These are phyloP conservation scores for Atopsyche davidsoni DNA, from an alignment of 1,140 invertebrate species.

Conservation along the genomic window DNA sequence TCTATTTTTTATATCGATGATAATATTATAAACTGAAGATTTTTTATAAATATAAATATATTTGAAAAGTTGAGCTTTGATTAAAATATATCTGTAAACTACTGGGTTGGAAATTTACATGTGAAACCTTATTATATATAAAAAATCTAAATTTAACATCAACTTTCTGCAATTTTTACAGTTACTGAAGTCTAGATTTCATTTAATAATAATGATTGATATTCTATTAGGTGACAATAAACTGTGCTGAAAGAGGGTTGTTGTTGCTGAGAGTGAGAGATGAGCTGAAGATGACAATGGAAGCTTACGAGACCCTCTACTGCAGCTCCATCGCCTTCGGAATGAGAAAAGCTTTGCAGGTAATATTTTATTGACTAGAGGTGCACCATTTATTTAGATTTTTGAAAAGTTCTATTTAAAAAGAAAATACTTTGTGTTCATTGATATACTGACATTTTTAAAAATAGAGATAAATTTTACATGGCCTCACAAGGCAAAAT, in stretches of 20 bases:
- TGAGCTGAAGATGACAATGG: slow-evolving; percentile 93
- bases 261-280: slow-evolving; percentile 87
- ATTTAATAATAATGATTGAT: too few relatives aligned
- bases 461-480: not conserved
- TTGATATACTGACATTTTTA: too few relatives aligned
- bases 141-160: not conserved
- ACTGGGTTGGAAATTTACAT: not conserved
- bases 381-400: too few relatives aligned
- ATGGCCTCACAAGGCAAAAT: not conserved
- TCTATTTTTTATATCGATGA: too few relatives aligned
- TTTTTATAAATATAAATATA: too few relatives aligned
- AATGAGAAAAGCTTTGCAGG: slow-evolving; percentile 93
- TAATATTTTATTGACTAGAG: too few relatives aligned
- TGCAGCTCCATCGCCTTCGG: slow-evolving; percentile 97
- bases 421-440: too few relatives aligned
- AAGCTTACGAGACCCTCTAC: slow-evolving; percentile 89
- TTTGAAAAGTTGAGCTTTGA: too few relatives aligned
- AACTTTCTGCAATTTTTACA: too few relatives aligned
- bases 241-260: slow-evolving; percentile 94
- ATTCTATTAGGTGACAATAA: slow-evolving; percentile 83
- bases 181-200: too few relatives aligned
- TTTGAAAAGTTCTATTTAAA: too few relatives aligned
- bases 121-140: not conserved
- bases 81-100: not conserved
- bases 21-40: too few relatives aligned